Conservation (phyloP, 2,888 invertebrate species). For the Alloplasta piceator region DNA sequence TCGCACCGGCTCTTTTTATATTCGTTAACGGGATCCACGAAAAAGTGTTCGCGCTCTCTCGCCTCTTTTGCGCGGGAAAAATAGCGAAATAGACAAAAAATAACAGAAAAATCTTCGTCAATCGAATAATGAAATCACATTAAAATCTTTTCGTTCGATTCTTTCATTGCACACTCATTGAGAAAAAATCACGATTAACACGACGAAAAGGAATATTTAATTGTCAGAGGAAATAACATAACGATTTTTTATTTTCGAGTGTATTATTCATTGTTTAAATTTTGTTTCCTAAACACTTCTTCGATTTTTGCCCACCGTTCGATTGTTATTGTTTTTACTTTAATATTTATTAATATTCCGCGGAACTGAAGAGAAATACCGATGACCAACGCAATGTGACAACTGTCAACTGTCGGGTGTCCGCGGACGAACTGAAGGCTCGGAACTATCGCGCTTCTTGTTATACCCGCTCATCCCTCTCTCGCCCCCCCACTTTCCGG, state of each 20-base stretch:
- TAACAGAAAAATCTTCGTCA: no score
- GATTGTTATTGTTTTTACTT: neutral
- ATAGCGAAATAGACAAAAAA: no score
- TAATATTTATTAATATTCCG: neutral
- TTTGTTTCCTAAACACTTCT: neutral
- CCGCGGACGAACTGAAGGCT: conserved; percentile 71
- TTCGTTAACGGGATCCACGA: no score
- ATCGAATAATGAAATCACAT: no score
- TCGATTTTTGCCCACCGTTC: neutral
- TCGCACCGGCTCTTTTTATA: neutral
- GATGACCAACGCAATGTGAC: no score
- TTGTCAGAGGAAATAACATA: no score
- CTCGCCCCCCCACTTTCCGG: conserved; percentile 57
- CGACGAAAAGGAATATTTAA: no score
- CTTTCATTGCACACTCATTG: neutral
- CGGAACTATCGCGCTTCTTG: conserved; percentile 67
- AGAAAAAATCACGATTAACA: neutral
- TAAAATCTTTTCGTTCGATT: conserved; percentile 1
- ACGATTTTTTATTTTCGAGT: no score
- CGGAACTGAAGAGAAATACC: no score
- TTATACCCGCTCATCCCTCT: conserved; percentile 69
- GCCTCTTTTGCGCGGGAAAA: neutral
- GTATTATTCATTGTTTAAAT: neutral
- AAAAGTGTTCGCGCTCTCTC: conserved; percentile 1
- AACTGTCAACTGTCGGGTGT: conserved; percentile 36